phyloP scores from a whole-genome alignment of 1,140 invertebrate genomes.

The Drosophila ohnishii region DNA sequence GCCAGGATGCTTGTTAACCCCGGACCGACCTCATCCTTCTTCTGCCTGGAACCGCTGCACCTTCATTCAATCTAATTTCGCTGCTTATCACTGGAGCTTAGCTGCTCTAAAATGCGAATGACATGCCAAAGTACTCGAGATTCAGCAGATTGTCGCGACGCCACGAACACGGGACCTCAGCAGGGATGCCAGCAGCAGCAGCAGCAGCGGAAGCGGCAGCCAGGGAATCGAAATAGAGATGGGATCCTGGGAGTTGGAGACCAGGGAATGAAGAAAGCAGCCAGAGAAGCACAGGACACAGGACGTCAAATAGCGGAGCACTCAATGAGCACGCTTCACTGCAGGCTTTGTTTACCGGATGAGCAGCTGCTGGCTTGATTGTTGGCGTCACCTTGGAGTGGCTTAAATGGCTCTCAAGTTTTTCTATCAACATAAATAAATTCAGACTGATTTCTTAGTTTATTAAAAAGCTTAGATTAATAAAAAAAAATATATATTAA shows the following conservation, averaged over 20 bases:
- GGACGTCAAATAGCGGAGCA: slow-evolving; percentile 5
- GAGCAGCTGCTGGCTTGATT: slow-evolving; percentile 58
- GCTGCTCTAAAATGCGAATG: slow-evolving; percentile 79
- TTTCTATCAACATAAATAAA: slow-evolving; percentile 7
- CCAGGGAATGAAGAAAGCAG: not conserved
- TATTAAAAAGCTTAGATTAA: not conserved
- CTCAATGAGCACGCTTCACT: slow-evolving; percentile 57
- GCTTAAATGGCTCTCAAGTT: slow-evolving; percentile 19
- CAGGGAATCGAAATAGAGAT: not conserved
- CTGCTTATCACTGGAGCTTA: slow-evolving; percentile 78
- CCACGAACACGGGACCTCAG: slow-evolving; percentile 15
- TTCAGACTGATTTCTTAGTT: not conserved
- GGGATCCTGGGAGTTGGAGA: not conserved
- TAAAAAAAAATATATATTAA: not conserved
- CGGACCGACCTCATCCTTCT: slow-evolving; percentile 1
- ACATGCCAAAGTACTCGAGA: slow-evolving; percentile 79
- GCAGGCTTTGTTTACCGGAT: slow-evolving; percentile 71
- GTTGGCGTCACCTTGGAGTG: slow-evolving; percentile 24
- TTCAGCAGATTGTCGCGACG: slow-evolving; percentile 69
- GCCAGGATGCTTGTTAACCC: slow-evolving; percentile 59
- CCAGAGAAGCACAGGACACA: not conserved
- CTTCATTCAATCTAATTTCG: slow-evolving; percentile 80
- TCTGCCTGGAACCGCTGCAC: slow-evolving; percentile 44
- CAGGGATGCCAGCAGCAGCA: slow-evolving; percentile 23
- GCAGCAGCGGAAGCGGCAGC: not conserved